Base-by-base conservation (phyloP, 1,140 invertebrate species). In the Delia radicum region DNA sequence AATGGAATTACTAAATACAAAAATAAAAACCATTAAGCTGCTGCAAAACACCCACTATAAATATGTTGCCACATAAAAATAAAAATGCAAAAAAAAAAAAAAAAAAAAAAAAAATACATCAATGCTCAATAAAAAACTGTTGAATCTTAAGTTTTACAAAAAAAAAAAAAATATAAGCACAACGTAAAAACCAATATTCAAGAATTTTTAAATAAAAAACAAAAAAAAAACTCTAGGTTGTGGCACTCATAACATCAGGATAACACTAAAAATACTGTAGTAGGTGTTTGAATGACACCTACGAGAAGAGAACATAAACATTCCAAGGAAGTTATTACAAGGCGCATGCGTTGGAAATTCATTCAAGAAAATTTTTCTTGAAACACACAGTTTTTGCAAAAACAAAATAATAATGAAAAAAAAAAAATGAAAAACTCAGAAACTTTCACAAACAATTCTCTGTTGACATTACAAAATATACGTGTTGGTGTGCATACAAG, bases 281-380 rank as follows among this genome's bases (percentile, higher is more conserved):
- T 55, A 55, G 48, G 48, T 55, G 48, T 55, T 55, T 55, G 48
- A 55, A 55, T 55, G 48, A 55, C 48, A 55, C 48, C 48, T 55
- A 55, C 48, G 48, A 55, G n/a, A 21, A 55, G 48, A 55, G 48
- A 55, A 55, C 48, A 55, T 55, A 55, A 55, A 55, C 48, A 55
- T 55, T 55, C 48, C 48, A 12, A n/a, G 42, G 12, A 55, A 21
- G 18, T 21, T 55, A 7, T 2, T 0, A 4, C 0, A 62, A 1
- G 15, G 74, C 74, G 76, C 76, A 77, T 75, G 74, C 74, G 10
- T 33, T 77, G 76, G 76, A 77, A 77, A 72, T 77, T 77, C 76
- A 77, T 77, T 77, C 76, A 77, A 74, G 46, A 77, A 75, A 61
- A 31, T 71, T 72, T 74, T 55, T n/a, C n/a, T n/a, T n/a, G 61